These are phyloP conservation scores for Hormiphora californensis DNA, from an alignment of 37 sponge, comb jelly and placozoan species.

Conservation along the genomic window DNA sequence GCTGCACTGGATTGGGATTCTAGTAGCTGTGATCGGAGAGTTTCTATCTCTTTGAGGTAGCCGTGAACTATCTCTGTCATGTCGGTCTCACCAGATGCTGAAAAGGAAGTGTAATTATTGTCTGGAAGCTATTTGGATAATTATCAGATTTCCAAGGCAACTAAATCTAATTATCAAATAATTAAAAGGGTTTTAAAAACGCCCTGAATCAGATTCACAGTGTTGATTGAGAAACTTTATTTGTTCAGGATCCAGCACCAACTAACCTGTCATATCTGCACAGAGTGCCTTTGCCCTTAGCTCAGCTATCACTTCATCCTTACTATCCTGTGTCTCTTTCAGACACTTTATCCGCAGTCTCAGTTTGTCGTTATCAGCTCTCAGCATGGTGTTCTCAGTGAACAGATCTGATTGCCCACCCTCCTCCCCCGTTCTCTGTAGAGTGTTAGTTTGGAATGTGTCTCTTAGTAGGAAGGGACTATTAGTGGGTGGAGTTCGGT, in stretches of 20 bases:
- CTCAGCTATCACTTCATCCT: constrained; percentile 64
- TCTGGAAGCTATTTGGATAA: too few relatives aligned
- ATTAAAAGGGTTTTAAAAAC: too few relatives aligned
- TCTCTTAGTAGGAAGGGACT: too few relatives aligned
- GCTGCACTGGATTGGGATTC: not conserved
- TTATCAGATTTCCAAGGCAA: too few relatives aligned
- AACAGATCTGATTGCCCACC: constrained; percentile 62
- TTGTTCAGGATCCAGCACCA: not conserved
- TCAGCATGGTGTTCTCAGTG: constrained; percentile 83
- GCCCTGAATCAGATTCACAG: too few relatives aligned
- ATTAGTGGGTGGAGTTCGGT: too few relatives aligned
- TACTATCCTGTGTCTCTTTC: constrained; percentile 72
- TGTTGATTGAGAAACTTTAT: not conserved
- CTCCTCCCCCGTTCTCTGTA: constrained; percentile 29
- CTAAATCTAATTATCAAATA: too few relatives aligned
- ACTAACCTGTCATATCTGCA: constrained; percentile 13
- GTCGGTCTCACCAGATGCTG: constrained; percentile 37
- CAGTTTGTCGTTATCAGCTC: constrained; percentile 89
- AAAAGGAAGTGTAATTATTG: too few relatives aligned
- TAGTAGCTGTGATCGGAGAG: constrained; percentile 55
- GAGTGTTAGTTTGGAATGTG: too few relatives aligned
- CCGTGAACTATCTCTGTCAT: constrained; percentile 66
- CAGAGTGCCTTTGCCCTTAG: constrained; percentile 58
- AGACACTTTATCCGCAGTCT: constrained; percentile 72
- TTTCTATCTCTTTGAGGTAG: constrained; percentile 82